phyloP scores from a whole-genome alignment of 2,888 invertebrate species.

The Eumerus sabulonum region DNA sequence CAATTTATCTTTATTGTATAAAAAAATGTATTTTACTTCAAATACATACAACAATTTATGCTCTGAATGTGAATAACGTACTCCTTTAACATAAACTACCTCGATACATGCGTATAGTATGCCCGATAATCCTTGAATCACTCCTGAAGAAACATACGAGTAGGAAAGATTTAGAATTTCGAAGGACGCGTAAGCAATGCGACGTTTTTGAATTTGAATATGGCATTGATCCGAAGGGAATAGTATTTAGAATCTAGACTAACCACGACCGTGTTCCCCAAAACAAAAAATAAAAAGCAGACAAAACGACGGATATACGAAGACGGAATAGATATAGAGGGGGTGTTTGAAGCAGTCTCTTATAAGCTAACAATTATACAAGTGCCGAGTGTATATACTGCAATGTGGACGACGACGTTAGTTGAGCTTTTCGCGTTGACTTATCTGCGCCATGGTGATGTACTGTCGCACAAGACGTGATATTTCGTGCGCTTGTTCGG shows the following conservation, averaged over 20 bases:
- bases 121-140: conserved; percentile 1
- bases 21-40: conserved; percentile 56
- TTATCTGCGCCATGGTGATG: conserved; percentile 91
- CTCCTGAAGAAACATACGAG: too few relatives aligned
- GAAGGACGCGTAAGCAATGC: conserved; percentile 32
- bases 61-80: conserved; percentile 50
- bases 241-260: conserved; percentile 31
- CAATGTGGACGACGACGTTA: conserved; percentile 27
- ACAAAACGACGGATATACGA: too few relatives aligned
- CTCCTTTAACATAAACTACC: conserved; percentile 45
- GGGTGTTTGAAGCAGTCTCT: conserved; percentile 32
- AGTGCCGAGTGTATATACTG: conserved; percentile 56
- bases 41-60: conserved; percentile 42
- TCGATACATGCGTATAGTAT: background rate
- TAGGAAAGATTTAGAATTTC: background rate
- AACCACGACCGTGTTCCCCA: conserved; percentile 43
- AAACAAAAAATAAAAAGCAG: too few relatives aligned
- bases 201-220: conserved; percentile 53
- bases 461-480: conserved; percentile 97
- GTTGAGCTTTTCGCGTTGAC: conserved; percentile 76
- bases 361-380: conserved; percentile 56
- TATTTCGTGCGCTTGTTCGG: conserved; percentile 98
- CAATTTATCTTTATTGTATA: conserved; percentile 40
- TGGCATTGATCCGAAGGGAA: conserved; percentile 55
- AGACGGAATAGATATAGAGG: too few relatives aligned